phyloP scores from a whole-genome alignment of 2,113 vertebrate genomes.

The Podarcis raffonei region DNA sequence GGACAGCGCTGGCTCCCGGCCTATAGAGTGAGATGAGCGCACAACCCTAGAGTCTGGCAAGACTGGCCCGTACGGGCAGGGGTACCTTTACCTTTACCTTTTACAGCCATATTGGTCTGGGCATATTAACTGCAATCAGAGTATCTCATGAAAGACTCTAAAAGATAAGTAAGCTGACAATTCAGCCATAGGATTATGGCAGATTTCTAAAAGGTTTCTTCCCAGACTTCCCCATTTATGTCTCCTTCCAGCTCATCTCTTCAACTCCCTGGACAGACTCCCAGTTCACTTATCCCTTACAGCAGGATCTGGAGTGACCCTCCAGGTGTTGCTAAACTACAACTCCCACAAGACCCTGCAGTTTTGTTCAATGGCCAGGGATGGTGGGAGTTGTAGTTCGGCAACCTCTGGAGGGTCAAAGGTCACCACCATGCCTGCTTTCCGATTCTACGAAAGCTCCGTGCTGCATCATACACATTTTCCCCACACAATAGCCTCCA shows the following conservation, averaged over 20 bases:
- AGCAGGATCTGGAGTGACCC: neutral
- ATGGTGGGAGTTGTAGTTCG: too few species aligned
- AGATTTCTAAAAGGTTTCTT: neutral
- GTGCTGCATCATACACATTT: neutral
- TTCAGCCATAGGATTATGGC: neutral
- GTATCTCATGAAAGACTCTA: conserved; percentile 7
- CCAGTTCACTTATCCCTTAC: neutral
- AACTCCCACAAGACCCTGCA: too few species aligned
- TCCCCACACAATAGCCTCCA: neutral
- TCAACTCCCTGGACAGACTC: neutral
- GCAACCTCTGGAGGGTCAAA: too few species aligned
- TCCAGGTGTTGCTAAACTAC: too few species aligned
- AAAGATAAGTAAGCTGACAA: neutral
- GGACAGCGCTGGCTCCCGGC: too few species aligned
- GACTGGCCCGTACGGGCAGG: too few species aligned
- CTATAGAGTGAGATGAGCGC: too few species aligned
- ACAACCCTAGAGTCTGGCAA: too few species aligned
- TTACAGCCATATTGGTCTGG: neutral
- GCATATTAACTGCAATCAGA: neutral
- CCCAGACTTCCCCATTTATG: too few species aligned
- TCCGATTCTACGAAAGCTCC: neutral
- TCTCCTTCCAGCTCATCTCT: neutral
- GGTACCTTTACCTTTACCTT: too few species aligned
- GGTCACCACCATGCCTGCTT: neutral
- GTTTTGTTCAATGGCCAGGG: too few species aligned